Evolutionary conservation across 2,888 invertebrate species (phyloP).

Genomic region (Abrostola triplasia): DNA sequence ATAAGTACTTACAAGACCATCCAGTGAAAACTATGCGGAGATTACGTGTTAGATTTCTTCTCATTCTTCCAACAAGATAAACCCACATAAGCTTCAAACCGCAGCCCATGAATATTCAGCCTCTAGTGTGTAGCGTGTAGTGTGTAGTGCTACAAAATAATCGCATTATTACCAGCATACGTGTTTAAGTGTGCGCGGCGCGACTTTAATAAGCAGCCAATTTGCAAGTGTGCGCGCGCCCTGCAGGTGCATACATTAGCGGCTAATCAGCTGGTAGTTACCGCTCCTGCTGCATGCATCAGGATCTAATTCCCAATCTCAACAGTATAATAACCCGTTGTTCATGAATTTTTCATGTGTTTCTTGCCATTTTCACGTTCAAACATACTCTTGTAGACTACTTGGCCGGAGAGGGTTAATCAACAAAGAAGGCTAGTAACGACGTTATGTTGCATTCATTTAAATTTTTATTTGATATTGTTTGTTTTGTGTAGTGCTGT

Average conservation of each 20-base stretch:
- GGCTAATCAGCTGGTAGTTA: slow-evolving; percentile 74
- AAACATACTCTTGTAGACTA: slow-evolving; percentile 17
- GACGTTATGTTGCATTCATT: not conserved
- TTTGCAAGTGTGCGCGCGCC: slow-evolving; percentile 53
- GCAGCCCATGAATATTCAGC: slow-evolving; percentile 42
- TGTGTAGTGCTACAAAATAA: slow-evolving; percentile 36
- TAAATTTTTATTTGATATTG: slow-evolving; percentile 1
- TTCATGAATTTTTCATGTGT: slow-evolving; percentile 74
- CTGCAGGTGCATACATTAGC: slow-evolving; percentile 42
- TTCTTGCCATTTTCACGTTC: slow-evolving; percentile 59
- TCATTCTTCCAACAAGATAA: not conserved
- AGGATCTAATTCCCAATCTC: slow-evolving; percentile 74
- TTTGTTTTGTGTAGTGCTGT: not conserved
- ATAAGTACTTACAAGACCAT: no score
- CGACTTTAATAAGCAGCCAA: slow-evolving; percentile 73
- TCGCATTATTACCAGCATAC: slow-evolving; percentile 58
- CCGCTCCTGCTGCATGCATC: slow-evolving; percentile 75
- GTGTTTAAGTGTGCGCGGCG: slow-evolving; percentile 71
- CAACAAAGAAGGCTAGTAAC: slow-evolving; percentile 14
- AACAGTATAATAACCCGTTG: slow-evolving; percentile 62
- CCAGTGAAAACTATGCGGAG: no score
- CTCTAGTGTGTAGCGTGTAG: slow-evolving; percentile 8
- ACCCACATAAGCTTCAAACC: not conserved
- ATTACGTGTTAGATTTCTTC: no score
- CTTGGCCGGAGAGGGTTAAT: slow-evolving; percentile 47